A percentile compares a stretch with the other conserved stretches of the same genome.
Evolutionary conservation across 2,113 vertebrate species (phyloP).

Genomic region (Patagioenas fasciata): DNA sequence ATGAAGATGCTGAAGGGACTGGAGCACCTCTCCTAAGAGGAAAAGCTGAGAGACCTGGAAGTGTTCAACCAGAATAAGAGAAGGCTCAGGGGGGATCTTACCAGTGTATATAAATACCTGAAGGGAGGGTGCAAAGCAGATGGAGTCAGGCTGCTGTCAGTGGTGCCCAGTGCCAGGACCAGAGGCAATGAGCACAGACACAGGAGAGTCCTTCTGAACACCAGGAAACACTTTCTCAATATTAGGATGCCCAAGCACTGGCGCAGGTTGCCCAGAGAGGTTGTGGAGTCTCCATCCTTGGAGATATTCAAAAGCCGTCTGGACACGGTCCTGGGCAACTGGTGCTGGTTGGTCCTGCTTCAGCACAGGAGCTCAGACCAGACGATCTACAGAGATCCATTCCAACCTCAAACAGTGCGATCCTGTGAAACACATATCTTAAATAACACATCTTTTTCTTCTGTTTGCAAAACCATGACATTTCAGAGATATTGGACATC

Average conservation of each 20-base stretch:
- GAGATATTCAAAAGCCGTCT: not conserved
- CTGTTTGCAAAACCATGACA: not conserved
- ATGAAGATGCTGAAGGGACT: not conserved
- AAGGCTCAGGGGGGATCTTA: not conserved
- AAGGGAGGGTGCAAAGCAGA: not conserved
- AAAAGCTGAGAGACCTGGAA: not conserved
- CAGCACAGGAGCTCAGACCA: not conserved
- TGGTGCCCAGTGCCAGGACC: not conserved
- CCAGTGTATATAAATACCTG: not conserved
- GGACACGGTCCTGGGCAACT: fast-evolving
- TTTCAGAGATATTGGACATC: not conserved
- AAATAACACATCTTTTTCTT: not conserved
- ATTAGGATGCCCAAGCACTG: no score
- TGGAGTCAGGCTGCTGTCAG: fast-evolving
- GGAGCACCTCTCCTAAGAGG: not conserved
- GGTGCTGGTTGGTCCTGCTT: not conserved
- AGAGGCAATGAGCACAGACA: not conserved
- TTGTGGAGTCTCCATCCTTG: not conserved
- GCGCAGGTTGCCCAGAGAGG: not conserved
- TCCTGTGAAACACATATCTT: fast-evolving
- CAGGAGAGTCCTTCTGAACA: not conserved
- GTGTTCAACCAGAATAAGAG: not conserved
- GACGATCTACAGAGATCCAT: not conserved
- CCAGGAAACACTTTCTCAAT: not conserved
- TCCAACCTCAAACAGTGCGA: not conserved